Base-by-base conservation (phyloP, 2,888 invertebrate genomes). In the Griposia aprilina region DNA sequence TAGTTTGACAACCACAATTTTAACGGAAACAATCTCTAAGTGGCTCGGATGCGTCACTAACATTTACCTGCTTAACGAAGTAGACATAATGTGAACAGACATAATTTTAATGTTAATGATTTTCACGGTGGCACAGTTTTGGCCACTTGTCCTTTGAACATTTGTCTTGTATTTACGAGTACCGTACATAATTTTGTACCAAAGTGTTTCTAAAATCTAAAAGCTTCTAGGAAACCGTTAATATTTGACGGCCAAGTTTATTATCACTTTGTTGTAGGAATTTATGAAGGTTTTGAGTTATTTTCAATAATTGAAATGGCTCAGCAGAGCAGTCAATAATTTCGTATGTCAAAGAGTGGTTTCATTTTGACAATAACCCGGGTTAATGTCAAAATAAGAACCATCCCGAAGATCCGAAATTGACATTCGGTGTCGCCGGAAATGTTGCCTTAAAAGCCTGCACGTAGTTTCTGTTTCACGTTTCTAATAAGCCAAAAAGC, bases 31-130 rank as follows among this genome's bases (percentile, higher is more conserved):
- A 73, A 78, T 67, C 57, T 7, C 65, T 65, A 75, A 71, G 73
- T 87, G 76, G 26, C 73, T 78, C 36, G 41, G 55, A 81, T 82
- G 73, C 76, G 78, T 87, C 80, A 85, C 57, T 76, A 78, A 80
- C 76, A 71, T 69, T 74, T 84, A 81, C 67, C 67, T 82, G 60
- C 26, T 52, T 79, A 72, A 82, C 83, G 74, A 84, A 84, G 69
- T 78, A 57, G 67, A 62, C 52, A 76, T 67, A 85, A 84, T 77
- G 65, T 65, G 77, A 68, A 67, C 65, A 77, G 76, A 81, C 74
- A 74, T 80, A 23, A 69, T 79, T 75, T 79, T 74, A 75, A 82
- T 71, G 66, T 68, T 74, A 70, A 80, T 76, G 74, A 48, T 76
- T 78, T 85, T 74, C 83, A 78, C 60, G 80, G 75, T 76, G 63